Percentiles rank a stretch among this genome's conserved stretches.
phyloP scores from a whole-genome alignment of 2,888 invertebrate genomes.

The Alcis repandata region DNA sequence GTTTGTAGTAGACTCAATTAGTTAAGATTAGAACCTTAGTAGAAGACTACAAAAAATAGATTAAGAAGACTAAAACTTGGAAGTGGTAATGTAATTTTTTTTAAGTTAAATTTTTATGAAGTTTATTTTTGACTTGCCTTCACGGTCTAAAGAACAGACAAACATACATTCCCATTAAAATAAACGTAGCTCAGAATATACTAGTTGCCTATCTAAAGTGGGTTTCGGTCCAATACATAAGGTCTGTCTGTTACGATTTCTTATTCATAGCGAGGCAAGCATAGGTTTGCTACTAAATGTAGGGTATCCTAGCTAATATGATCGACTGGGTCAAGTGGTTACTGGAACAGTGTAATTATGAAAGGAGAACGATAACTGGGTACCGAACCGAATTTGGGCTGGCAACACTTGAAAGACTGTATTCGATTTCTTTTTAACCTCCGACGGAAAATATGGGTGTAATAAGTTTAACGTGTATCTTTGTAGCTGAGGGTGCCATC shows the following conservation, averaged over 20 bases:
- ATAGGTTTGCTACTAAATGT: not conserved
- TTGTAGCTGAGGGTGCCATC: too few species aligned
- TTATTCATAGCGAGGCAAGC: conserved; percentile 1
- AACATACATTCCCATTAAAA: too few species aligned
- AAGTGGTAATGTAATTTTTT: too few species aligned
- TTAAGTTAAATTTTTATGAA: too few species aligned
- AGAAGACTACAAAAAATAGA: too few species aligned
- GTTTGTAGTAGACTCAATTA: too few species aligned
- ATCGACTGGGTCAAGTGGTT: conserved; percentile 6
- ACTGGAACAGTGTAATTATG: conserved; percentile 8
- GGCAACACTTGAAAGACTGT: not conserved
- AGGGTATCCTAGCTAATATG: conserved; percentile 2
- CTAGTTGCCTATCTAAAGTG: not conserved
- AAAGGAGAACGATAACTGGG: conserved; percentile 1
- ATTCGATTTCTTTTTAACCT: not conserved
- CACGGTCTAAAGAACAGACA: too few species aligned
- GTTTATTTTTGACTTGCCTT: too few species aligned
- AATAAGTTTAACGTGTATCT: too few species aligned
- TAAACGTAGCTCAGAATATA: not conserved
- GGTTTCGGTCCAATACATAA: not conserved
- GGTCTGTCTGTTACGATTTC: not conserved
- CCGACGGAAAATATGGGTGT: too few species aligned
- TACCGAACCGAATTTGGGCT: not conserved
- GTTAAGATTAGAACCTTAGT: too few species aligned
- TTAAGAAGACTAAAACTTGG: too few species aligned